phyloP scores from a whole-genome alignment of 2,888 invertebrate species.

The Artemia sinica region DNA sequence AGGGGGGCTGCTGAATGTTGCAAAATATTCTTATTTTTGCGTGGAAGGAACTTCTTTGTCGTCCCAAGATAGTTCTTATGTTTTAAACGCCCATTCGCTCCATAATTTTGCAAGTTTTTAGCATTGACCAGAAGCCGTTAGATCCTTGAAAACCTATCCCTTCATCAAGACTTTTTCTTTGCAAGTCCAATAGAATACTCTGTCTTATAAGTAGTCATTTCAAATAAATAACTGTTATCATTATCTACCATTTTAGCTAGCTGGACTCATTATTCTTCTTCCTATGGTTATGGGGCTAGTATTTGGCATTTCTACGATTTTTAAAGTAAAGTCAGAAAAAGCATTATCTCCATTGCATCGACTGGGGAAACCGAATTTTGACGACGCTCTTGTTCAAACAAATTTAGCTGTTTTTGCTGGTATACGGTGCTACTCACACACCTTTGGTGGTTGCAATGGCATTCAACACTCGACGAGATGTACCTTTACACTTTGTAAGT shows the following conservation, averaged over 20 bases:
- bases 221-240: neutral
- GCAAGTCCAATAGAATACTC: too few relatives aligned
- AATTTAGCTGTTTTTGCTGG: constrained; percentile 8
- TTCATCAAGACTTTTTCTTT: too few relatives aligned
- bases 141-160: too few relatives aligned
- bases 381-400: neutral
- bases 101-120: too few relatives aligned
- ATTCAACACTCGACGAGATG: constrained; percentile 1
- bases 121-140: too few relatives aligned
- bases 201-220: too few relatives aligned
- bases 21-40: too few relatives aligned
- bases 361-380: neutral
- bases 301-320: neutral
- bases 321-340: neutral
- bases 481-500: neutral
- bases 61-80: too few relatives aligned
- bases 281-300: neutral
- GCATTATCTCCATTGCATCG: neutral
- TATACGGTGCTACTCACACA: neutral
- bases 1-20: too few relatives aligned
- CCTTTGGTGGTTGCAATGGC: constrained; percentile 9
- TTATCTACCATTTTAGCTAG: neutral
- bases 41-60: too few relatives aligned
- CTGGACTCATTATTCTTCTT: neutral
- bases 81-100: too few relatives aligned